Evolutionary conservation across 2,113 vertebrate genomes (phyloP), one percentile per base, ranked within the genome.

Genomic region (Monopterus albus): DNA sequence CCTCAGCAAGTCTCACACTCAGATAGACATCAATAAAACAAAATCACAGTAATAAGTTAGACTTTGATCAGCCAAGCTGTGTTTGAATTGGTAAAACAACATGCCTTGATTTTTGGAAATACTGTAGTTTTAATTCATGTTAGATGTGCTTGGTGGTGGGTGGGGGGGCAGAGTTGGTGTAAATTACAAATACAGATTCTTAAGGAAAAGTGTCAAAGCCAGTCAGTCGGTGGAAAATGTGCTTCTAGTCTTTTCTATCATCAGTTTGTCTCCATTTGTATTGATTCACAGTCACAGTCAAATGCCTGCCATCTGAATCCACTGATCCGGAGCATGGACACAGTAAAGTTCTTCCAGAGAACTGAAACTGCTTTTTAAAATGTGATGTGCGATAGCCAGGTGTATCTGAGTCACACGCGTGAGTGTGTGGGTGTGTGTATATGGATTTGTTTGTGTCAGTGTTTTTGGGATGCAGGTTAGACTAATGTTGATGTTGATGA

Each of bases 401-500:
- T 81, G 81, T 45, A 6, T 20, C 10, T 70, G 55, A 80, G 43
- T 81, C 51, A 57, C 26, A 12, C 4, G 4, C 1, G 1, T 38
- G 31, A 0, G 8, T 17, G 29, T 36, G 66, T 17, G 33, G 43
- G 46, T 6, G 35, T 53, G 18, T 28, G 18, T n/a, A 7, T 71
- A 65, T 38, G 56, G 12, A 36, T 71, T 51, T 76, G 72, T 64
- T 17, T 53, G 23, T 53, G 49, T 53, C 18, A 38, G 4, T 53
- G 42, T 31, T 51, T 26, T 15, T 1, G 3, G n/a, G 21, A 0
- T 50, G 46, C 17, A 23, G 46, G 39, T 63, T 15, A 42, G 62
- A 78, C n/a, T n/a, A n/a, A n/a, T n/a, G n/a, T 71, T 84, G 51
- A 57, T 74, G 65, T 18, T 81, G 56, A 80, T 69, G 25, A 75